Base-by-base conservation (phyloP, 2,797 vertebrate genomes). In the Adrianichthys oophorus region DNA sequence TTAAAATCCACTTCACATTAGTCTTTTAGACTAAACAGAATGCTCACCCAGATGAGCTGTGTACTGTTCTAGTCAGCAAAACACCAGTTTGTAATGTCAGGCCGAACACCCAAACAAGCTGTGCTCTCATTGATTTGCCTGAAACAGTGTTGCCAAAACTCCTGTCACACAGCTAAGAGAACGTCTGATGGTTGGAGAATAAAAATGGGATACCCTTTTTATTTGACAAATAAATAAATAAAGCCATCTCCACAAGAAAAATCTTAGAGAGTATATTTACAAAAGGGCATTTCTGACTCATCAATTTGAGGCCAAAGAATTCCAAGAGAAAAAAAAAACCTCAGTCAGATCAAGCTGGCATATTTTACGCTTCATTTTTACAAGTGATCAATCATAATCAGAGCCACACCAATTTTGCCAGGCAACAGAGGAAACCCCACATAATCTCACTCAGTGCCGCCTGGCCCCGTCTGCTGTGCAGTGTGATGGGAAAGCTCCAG, bases 351-450 rank as follows among this genome's bases (percentile, higher is more conserved):
- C 72, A 67, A 78, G 54, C 62, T 56, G 41, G 62, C 44, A 65
- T 37, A 40, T 72, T 76, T 64, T 45, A 41, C 66, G 74, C 52
- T 69, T 66, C 55, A 47, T 61, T 59, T 51, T 61, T 70, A 71
- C 65, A 65, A 62, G 72, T 44, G 61, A 70, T 75, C 66, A 55
- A 79, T 75, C 76, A 76, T 71, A 72, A 83, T 86, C 79, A 78
- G 71, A 65, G 76, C 71, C 71, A 74, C 65, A 68, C 48, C 58
- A 51, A 44, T 79, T 48, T 69, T 85, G 80, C 70, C 75, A 72
- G 72, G 76, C 76, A 77, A 74, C 69, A 64, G 67, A 77, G 77
- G 82, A 59, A 80, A 82, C 62, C 61, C 74, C 72, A 72, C 61
- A 63, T 17, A 40, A 54, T 56, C 64, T 65, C 59, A 72, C 49